Evolutionary conservation across 2,113 vertebrate genomes (phyloP), one percentile per base, ranked within the genome.

Genomic region (Sylvia atricapilla): DNA sequence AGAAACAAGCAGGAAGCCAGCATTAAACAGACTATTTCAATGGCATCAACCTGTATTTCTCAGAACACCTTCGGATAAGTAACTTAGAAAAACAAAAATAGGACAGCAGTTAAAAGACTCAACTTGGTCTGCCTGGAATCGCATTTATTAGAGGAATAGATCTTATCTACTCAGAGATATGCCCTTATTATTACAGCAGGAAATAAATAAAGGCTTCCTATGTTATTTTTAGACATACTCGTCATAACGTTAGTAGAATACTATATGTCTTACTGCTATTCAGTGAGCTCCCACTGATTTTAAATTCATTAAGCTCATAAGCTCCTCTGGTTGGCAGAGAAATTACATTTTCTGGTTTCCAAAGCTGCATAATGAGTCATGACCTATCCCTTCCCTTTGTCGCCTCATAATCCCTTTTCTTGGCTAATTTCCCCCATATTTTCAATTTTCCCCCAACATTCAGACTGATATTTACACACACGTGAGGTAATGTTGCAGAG

Each of bases 301-400:
- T 49, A 96, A 96, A 96, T 84, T 47, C 90, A 91, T 96, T 96
- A 97, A 50, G 39, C 49, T 80, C 76, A 96, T 94, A 94, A 97
- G 93, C 63, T 94, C 86, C 76, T 95, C 87, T 84, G 91, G 94
- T 66, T 93, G 92, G 80, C 76, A 97, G 75, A 96, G 66, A 90
- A 96, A 97, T 96, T 89, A 76, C 56, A 84, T 96, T 96, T 96
- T 92, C 74, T 94, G 33, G 85, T 80, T 84, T 92, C 68, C 80
- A 91, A 94, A 85, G 84, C 86, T 97, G 90, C 67, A 63, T 88
- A 94, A 95, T 87, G 69, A 95, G 80, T 79, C 69, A 73, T 39
- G 77, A 94, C 68, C 93, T 85, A 95, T 82, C 60, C 55, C 76
- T 90, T 94, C 70, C 66, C 81, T 92, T 93, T 94, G 87, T 91